phyloP scores from a whole-genome alignment of 2,113 vertebrate genomes.

The Lonchura striata region DNA sequence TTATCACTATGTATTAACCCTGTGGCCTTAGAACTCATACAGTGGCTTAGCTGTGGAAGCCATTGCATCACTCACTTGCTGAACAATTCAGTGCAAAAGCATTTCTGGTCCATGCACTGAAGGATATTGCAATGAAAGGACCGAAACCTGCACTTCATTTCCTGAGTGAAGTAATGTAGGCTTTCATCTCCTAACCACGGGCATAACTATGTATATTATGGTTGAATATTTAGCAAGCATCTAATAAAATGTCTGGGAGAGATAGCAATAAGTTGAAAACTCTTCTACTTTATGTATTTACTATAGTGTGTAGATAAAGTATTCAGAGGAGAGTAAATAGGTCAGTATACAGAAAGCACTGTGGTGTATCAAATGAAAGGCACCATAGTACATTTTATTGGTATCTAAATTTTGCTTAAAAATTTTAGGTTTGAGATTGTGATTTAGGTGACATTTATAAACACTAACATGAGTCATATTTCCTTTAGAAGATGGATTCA shows the following conservation, averaged over 20 bases:
- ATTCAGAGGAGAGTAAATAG: not conserved
- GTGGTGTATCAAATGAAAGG: not conserved
- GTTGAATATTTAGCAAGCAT: conserved; percentile 15
- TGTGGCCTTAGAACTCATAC: conserved; percentile 25
- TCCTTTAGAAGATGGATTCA: not conserved
- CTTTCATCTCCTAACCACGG: conserved; percentile 60
- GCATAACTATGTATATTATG: conserved; percentile 28
- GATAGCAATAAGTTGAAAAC: conserved; percentile 2
- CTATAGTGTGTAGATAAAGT: not conserved
- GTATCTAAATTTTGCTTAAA: not conserved
- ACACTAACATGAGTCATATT: not conserved
- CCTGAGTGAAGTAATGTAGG: conserved; percentile 24
- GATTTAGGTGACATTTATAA: not conserved
- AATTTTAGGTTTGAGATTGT: not conserved
- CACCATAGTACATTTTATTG: not conserved
- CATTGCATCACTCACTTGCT: conserved; percentile 33
- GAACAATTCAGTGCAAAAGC: conserved; percentile 44
- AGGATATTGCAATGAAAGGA: conserved; percentile 53
- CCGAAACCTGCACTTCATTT: conserved; percentile 49
- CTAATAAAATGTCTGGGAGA: conserved; percentile 42
- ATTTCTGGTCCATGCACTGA: conserved; percentile 22
- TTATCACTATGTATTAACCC: conserved; percentile 62
- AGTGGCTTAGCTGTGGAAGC: conserved; percentile 10
- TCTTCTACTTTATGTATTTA: not conserved
- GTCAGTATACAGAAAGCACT: not conserved